phyloP scores from a whole-genome alignment of 2,797 vertebrate genomes.

The Eleutherodactylus coqui region DNA sequence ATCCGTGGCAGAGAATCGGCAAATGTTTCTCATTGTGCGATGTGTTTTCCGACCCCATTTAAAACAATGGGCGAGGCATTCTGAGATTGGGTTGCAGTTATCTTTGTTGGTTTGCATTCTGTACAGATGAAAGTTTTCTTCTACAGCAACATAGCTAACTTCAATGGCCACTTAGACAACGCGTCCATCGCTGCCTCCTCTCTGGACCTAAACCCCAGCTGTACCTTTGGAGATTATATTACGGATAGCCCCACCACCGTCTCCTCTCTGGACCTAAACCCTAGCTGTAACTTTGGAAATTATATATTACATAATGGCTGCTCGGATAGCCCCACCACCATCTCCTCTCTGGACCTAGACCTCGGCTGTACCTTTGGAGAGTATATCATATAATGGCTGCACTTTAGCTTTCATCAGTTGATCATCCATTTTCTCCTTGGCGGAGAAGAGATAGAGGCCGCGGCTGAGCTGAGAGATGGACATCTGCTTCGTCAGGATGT shows the following conservation, averaged over 20 bases:
- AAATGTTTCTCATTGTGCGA: too few relatives aligned
- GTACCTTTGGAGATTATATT: not conserved
- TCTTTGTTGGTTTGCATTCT: not conserved
- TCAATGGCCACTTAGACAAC: too few relatives aligned
- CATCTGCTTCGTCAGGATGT: conserved; percentile 3
- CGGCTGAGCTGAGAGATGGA: not conserved
- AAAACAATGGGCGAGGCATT: too few relatives aligned
- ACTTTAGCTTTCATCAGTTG: not conserved
- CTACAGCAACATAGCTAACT: not conserved
- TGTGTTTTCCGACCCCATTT: too few relatives aligned
- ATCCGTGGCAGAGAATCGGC: too few relatives aligned
- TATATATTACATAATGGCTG: not conserved
- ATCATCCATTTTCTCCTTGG: not conserved
- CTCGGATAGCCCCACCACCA: too few relatives aligned
- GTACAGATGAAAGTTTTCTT: not conserved
- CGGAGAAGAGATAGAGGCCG: conserved; percentile 15
- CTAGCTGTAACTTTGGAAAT: not conserved
- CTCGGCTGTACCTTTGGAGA: not conserved
- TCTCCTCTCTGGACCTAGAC: not conserved
- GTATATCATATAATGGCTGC: not conserved
- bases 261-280: not conserved
- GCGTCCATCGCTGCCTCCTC: too few relatives aligned
- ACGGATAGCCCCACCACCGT: not conserved
- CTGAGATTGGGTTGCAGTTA: not conserved
- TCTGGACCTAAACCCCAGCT: not conserved